phyloP scores from a whole-genome alignment of 2,888 invertebrate genomes.

The Disparrhopalites patrizii region DNA sequence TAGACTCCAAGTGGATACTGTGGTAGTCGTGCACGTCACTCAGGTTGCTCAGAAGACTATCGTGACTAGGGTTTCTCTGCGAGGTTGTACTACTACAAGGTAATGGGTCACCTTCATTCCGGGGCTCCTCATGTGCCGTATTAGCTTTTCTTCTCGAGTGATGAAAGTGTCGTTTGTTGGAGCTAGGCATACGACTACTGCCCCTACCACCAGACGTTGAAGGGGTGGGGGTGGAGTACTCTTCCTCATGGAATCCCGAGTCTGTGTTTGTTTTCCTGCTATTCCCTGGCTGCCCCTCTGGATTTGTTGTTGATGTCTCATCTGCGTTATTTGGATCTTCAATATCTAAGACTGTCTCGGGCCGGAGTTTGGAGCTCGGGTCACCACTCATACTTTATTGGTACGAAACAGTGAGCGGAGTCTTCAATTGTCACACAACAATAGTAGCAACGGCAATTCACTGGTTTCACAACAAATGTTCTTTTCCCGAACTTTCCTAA shows the following conservation, averaged over 20 bases:
- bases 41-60: constrained; percentile 12
- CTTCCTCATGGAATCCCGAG: constrained; percentile 23
- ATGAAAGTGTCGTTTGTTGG: not conserved
- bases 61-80: constrained; percentile 9
- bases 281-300: not conserved
- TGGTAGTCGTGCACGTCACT: constrained; percentile 15
- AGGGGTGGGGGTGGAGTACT: not conserved
- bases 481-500: too few relatives aligned
- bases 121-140: not conserved
- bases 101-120: not conserved
- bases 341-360: not conserved
- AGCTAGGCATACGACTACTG: not conserved
- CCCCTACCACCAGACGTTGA: not conserved
- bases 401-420: not conserved
- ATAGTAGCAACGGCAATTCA: too few relatives aligned
- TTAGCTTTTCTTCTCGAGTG: not conserved
- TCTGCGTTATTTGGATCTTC: not conserved
- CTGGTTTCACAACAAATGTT: too few relatives aligned
- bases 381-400: not conserved
- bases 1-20: not conserved
- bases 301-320: not conserved
- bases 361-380: too few relatives aligned
- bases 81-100: not conserved
- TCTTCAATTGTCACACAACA: too few relatives aligned
- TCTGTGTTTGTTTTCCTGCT: constrained; percentile 17